Conservation (phyloP, 2,113 vertebrate species). For the Corydoras maculifer region DNA sequence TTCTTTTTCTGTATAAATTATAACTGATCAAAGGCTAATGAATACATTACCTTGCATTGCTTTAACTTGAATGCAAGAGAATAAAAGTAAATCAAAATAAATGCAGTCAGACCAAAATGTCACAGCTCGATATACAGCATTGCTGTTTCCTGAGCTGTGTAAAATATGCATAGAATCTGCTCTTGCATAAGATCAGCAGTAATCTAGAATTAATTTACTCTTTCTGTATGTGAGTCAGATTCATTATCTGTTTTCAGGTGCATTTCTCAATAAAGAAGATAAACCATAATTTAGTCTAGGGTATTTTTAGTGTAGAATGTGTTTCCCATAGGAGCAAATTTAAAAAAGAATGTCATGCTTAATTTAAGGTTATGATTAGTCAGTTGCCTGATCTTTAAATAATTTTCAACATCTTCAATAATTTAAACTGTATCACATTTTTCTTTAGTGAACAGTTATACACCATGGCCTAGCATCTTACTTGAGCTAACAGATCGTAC, state of each 20-base stretch:
- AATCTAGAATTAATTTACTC: slow-evolving; percentile 49
- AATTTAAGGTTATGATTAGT: slow-evolving; percentile 57
- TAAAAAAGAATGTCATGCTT: slow-evolving; percentile 45
- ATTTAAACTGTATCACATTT: slow-evolving; percentile 56
- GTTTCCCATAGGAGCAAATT: slow-evolving; percentile 47
- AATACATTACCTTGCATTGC: too few species aligned
- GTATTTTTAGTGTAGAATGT: slow-evolving; percentile 55
- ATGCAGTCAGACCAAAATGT: slow-evolving; percentile 9
- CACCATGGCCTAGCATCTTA: slow-evolving; percentile 45
- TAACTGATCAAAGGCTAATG: too few species aligned
- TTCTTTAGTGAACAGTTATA: slow-evolving; percentile 41
- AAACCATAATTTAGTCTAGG: slow-evolving; percentile 48
- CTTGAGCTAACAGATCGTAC: slow-evolving; percentile 32
- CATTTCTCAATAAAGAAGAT: slow-evolving; percentile 47
- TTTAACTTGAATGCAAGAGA: too few species aligned
- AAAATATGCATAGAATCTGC: slow-evolving; percentile 43
- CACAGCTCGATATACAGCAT: slow-evolving; percentile 8
- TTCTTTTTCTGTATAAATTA: too few species aligned
- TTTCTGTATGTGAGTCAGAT: slow-evolving; percentile 29
- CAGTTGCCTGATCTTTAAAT: slow-evolving; percentile 54
- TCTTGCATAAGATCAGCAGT: slow-evolving; percentile 41
- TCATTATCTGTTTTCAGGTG: slow-evolving; percentile 11
- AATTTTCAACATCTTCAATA: slow-evolving; percentile 57
- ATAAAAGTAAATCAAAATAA: slow-evolving; percentile 5
- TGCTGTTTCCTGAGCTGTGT: neutral